Evolutionary conservation across 2,888 invertebrate species (phyloP).

Genomic region (Drosophila monieri): DNA sequence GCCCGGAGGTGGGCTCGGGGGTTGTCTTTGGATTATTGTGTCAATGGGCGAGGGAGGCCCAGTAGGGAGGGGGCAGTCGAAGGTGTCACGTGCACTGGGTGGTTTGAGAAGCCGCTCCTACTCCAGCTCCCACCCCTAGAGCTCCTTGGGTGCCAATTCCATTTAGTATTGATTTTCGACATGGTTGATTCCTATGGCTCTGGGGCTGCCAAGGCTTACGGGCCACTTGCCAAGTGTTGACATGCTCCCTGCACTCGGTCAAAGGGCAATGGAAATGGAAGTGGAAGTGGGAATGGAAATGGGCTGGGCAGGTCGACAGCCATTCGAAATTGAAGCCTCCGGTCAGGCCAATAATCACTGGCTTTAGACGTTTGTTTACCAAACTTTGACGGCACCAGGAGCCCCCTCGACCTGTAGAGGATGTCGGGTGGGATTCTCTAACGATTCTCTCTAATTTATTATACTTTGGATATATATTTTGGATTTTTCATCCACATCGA

Average conservation of each 20-base stretch:
- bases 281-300: not conserved
- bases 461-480: not conserved
- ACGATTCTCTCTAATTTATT: not conserved
- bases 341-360: slow-evolving; percentile 22
- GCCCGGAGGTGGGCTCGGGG: slow-evolving; percentile 22
- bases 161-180: slow-evolving; percentile 60
- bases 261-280: slow-evolving; percentile 13
- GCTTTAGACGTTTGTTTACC: slow-evolving; percentile 36
- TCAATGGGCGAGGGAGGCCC: slow-evolving; percentile 4
- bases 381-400: slow-evolving; percentile 7
- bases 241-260: slow-evolving; percentile 39
- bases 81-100: slow-evolving; percentile 62
- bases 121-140: slow-evolving; percentile 1
- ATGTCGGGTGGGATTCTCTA: not conserved
- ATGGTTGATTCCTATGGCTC: slow-evolving; percentile 1
- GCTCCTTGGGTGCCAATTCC: slow-evolving; percentile 34
- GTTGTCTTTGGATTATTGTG: slow-evolving; percentile 25
- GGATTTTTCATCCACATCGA: not conserved
- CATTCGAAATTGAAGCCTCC: not conserved
- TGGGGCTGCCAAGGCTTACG: not conserved
- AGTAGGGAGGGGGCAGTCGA: slow-evolving; percentile 13
- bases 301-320: slow-evolving; percentile 16
- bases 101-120: not conserved
- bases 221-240: slow-evolving; percentile 51
- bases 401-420: not conserved